Percentiles rank a stretch among this genome's conserved stretches.
These are phyloP conservation scores for Aphis craccivora DNA, from an alignment of 1,140 invertebrate species.

Conservation along the genomic window DNA sequence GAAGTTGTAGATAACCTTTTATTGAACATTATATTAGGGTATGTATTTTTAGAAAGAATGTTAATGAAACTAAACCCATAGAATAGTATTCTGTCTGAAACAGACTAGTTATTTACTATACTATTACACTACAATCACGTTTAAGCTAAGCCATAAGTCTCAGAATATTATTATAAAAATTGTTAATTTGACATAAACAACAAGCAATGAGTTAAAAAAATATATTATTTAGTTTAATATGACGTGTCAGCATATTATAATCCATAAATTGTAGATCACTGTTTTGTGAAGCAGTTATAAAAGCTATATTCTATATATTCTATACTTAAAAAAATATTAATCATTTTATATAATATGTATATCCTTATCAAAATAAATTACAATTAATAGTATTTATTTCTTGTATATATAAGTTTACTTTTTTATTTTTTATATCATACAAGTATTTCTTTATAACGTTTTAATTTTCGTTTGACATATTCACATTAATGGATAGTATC, in stretches of 20 bases:
- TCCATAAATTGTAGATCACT: background rate
- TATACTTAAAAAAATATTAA: background rate
- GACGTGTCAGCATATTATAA: background rate
- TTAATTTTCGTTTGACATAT: background rate
- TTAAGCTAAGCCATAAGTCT: background rate
- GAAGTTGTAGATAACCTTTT: conserved; percentile 16
- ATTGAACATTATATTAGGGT: background rate
- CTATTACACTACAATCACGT: background rate
- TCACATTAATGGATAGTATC: background rate
- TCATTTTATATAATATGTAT: background rate
- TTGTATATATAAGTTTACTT: background rate
- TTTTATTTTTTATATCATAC: background rate
- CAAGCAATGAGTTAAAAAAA: background rate
- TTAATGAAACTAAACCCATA: background rate
- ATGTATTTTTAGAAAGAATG: background rate
- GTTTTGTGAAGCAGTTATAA: background rate
- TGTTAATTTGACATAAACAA: background rate
- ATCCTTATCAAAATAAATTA: background rate
- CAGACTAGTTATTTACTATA: background rate
- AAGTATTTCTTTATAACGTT: background rate
- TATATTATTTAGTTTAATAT: background rate
- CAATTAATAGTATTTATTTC: background rate
- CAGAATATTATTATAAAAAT: background rate
- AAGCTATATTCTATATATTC: background rate
- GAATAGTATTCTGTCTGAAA: background rate